A percentile compares a stretch with the other conserved stretches of the same genome.
phyloP scores from a whole-genome alignment of 2,113 vertebrate species.

The Crotalus horridus region DNA sequence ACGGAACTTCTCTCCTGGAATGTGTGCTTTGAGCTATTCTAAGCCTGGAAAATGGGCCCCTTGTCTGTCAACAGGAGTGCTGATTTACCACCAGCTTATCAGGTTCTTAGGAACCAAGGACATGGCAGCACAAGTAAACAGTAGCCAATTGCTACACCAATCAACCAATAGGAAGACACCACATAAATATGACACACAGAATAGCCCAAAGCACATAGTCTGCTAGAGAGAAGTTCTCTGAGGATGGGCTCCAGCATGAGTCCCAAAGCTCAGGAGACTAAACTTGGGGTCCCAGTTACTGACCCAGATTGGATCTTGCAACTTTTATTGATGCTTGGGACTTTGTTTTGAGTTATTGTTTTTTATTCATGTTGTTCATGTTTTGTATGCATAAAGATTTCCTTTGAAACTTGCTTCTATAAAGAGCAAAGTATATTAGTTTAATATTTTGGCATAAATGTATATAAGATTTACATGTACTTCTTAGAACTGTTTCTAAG shows the following conservation, averaged over 20 bases:
- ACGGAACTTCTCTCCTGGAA: no score
- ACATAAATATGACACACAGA: background rate
- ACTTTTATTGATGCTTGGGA: background rate
- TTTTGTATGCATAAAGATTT: background rate
- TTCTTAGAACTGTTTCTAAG: background rate
- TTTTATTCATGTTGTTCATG: background rate
- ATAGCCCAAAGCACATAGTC: background rate
- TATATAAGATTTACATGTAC: background rate
- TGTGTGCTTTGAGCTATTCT: no score
- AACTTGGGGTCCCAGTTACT: background rate
- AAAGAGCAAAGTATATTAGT: background rate
- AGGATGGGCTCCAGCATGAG: background rate
- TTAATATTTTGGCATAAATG: background rate
- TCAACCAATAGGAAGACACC: no score
- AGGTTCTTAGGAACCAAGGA: no score
- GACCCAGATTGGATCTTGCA: background rate
- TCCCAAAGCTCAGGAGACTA: background rate
- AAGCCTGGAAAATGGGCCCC: no score
- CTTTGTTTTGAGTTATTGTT: background rate
- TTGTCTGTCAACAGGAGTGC: no score
- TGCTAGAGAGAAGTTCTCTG: background rate
- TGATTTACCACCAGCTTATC: no score
- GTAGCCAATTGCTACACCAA: no score
- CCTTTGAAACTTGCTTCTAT: background rate
- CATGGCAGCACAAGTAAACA: no score